These are phyloP conservation scores for Tenthredo scrophulariae DNA, from an alignment of 2,888 invertebrate species.

Conservation along the genomic window DNA sequence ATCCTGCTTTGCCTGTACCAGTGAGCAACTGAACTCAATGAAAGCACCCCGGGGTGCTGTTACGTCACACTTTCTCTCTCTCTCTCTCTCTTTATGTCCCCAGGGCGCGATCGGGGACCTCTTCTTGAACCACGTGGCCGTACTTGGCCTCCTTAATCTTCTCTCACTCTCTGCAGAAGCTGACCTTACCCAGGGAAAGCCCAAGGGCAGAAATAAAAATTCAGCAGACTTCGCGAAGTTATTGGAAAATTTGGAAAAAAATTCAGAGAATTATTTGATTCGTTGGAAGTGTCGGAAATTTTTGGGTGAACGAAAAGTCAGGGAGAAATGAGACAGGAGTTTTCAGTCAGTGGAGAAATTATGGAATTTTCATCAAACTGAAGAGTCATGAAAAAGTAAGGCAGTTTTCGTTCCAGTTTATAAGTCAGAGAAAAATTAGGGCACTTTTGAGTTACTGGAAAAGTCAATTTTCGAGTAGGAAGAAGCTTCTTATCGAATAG, in stretches of 20 bases:
- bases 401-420: no score
- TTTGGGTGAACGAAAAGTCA: background rate
- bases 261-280: background rate
- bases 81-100: conserved; percentile 35
- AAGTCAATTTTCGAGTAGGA: background rate
- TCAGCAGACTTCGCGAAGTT: background rate
- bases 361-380: no score
- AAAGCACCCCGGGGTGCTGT: conserved; percentile 38
- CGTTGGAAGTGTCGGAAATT: background rate
- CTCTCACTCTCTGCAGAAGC: conserved; percentile 13
- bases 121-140: conserved; percentile 31
- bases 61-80: conserved; percentile 35
- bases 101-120: conserved; percentile 16
- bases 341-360: background rate
- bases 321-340: background rate
- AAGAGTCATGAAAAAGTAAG: no score
- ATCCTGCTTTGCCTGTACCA: background rate
- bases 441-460: background rate
- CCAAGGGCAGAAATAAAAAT: conserved; percentile 26
- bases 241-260: background rate
- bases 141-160: conserved; percentile 52
- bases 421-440: background rate
- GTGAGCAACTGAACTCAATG: conserved; percentile 42
- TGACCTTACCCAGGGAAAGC: conserved; percentile 21
- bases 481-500: background rate